These are phyloP conservation scores for Hemichromis elongatus DNA, from an alignment of 2,113 vertebrate genomes.

Conservation along the genomic window DNA sequence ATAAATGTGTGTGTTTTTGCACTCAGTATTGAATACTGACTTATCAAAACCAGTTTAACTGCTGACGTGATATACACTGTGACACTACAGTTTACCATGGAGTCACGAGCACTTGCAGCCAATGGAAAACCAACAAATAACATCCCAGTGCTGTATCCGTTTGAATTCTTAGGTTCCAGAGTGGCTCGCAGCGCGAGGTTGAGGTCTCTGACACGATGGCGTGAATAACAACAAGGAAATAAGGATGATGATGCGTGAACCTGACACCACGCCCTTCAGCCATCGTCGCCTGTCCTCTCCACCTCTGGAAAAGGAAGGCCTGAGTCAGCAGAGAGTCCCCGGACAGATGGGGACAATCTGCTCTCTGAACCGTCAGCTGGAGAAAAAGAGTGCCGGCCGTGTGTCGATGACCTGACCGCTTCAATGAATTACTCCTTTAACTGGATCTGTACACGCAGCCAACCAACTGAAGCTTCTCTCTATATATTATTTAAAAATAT, in stretches of 20 bases:
- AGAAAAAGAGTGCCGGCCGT: background rate
- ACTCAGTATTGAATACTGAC: background rate
- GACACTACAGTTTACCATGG: background rate
- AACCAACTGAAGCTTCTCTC: background rate
- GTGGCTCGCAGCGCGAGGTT: too few relatives aligned
- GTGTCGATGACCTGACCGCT: background rate
- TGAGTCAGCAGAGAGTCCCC: background rate
- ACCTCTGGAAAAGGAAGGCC: background rate
- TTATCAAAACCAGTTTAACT: background rate
- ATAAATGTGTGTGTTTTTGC: background rate
- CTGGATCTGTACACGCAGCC: background rate
- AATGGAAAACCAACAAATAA: background rate
- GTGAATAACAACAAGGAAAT: background rate
- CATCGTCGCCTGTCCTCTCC: background rate
- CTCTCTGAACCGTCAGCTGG: background rate
- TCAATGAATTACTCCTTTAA: background rate
- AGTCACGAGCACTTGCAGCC: background rate
- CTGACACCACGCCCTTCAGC: constrained; percentile 11
- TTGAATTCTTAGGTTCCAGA: background rate
- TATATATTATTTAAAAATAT: background rate
- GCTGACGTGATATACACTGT: background rate
- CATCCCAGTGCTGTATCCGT: background rate
- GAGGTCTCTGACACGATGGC: background rate
- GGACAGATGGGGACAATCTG: constrained; percentile 16
- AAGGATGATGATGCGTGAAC: background rate